phyloP scores from a whole-genome alignment of 1,140 invertebrate species.

The Bombus superbus region DNA sequence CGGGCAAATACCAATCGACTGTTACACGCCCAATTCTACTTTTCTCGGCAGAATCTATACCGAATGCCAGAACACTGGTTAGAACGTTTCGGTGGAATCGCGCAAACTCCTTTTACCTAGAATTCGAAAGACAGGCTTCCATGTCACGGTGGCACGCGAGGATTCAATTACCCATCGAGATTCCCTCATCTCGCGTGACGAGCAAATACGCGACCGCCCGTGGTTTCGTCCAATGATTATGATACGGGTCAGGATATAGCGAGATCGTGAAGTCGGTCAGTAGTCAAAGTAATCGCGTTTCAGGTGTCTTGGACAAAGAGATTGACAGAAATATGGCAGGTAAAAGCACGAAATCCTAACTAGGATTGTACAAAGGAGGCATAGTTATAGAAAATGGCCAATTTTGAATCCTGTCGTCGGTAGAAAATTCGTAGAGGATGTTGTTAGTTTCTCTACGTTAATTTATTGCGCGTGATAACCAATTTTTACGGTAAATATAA shows the following conservation, averaged over 20 bases:
- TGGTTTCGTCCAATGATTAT: background rate
- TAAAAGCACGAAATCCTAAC: background rate
- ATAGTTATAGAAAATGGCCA: background rate
- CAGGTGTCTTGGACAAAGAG: background rate
- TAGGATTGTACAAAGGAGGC: background rate
- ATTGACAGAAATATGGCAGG: background rate
- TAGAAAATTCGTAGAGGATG: no score
- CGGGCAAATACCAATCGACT: background rate
- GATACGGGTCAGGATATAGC: background rate
- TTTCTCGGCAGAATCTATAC: background rate
- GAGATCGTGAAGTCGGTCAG: background rate
- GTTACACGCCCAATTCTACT: constrained; percentile 2
- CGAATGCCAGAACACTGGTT: background rate
- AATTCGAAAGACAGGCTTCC: constrained; percentile 6
- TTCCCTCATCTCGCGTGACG: background rate
- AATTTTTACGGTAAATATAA: no score
- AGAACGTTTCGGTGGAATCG: constrained; percentile 2
- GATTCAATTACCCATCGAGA: constrained; percentile 27
- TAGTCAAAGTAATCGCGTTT: background rate
- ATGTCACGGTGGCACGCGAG: constrained; percentile 5
- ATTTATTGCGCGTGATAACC: no score
- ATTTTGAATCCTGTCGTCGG: background rate
- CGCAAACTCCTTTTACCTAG: constrained; percentile 1
- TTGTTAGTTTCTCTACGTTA: no score
- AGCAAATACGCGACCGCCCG: background rate